Base-by-base conservation (phyloP, 2,113 vertebrate genomes). In the Cyprichromis sp. region DNA sequence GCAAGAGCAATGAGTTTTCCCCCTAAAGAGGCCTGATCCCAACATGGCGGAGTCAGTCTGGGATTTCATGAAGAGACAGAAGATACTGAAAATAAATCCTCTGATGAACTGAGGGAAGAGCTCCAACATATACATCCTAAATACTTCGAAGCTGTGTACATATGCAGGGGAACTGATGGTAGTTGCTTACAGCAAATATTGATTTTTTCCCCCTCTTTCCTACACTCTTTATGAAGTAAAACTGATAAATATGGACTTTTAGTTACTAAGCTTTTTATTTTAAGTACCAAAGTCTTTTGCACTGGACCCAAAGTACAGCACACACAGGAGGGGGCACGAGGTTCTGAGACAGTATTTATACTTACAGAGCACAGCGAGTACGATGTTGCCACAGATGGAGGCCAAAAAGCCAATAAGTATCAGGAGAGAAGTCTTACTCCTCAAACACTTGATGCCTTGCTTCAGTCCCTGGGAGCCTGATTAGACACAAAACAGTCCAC, bases 321-420 rank as follows among this genome's bases (percentile, higher is more conserved):
- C 47, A 61, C 53, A 45, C 79, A 82, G 73, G 52, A 83, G 82
- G 79, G 79, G 29, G 53, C 59, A 57, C 19, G 8, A 66, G 40
- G 21, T 16, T 55, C 50, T 79, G 24, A 88, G 83, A 88, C 61
- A 76, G 36, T 82, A 73, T 85, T 87, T 84, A 92, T 47, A 81
- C 93, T 94, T 57, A 94, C 93, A 85, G 80, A 95, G 90, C 54
- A 91, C 81, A 34, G 86, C 40, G 16, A 96, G 90, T 53, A 66
- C 66, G 24, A 92, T 90, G 88, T 91, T 92, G 83, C 83, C 86
- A 45, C 90, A 93, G 63, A 95, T 14, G 42, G 94, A 95, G 88
- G 91, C 84, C 92, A 95, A 90, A 78, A 96, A 94, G 83, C 92
- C 92, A 86, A 91, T 85, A 88, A 94, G 53, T 82, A 95, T 88